A percentile compares a stretch with the other conserved stretches of the same genome.
Conservation (phyloP, 1,140 invertebrate species). For the Zelostemma sp. region DNA sequence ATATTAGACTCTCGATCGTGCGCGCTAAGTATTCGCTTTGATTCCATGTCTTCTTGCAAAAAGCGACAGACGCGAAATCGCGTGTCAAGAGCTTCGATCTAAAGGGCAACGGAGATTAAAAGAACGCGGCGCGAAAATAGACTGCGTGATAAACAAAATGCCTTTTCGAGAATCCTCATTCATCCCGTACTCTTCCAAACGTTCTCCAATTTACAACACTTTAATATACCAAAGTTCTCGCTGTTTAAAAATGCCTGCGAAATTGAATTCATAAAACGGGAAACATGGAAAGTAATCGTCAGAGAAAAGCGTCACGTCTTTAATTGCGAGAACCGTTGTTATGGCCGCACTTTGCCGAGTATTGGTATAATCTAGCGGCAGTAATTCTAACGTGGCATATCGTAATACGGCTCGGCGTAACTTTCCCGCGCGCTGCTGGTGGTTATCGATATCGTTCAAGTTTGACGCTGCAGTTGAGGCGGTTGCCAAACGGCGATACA, state of each 20-base stretch:
- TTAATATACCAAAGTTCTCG: too few species aligned
- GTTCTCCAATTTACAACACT: too few species aligned
- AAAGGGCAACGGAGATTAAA: constrained; percentile 17
- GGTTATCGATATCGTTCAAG: constrained; percentile 41
- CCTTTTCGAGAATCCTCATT: too few species aligned
- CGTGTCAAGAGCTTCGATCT: constrained; percentile 2
- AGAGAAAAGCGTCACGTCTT: too few species aligned
- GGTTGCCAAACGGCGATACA: constrained; percentile 31
- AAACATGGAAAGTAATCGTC: too few species aligned
- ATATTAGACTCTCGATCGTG: constrained; percentile 64
- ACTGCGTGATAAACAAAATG: too few species aligned
- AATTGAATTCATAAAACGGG: too few species aligned
- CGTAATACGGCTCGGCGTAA: constrained; percentile 27
- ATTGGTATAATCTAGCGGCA: constrained; percentile 31
- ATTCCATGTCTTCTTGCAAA: constrained; percentile 25
- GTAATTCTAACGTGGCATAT: constrained; percentile 23
- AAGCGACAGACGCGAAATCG: constrained; percentile 17
- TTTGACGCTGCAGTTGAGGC: constrained; percentile 18
- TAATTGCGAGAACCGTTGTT: constrained; percentile 32
- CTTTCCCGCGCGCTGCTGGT: constrained; percentile 13
- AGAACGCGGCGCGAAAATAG: too few species aligned
- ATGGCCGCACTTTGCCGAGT: constrained; percentile 28
- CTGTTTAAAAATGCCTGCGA: too few species aligned
- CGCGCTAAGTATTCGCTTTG: constrained; percentile 35
- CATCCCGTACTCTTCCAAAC: too few species aligned